Percentiles rank a stretch among this genome's conserved stretches.
phyloP scores from a whole-genome alignment of 2,113 vertebrate species.

The Hemicordylus capensis region DNA sequence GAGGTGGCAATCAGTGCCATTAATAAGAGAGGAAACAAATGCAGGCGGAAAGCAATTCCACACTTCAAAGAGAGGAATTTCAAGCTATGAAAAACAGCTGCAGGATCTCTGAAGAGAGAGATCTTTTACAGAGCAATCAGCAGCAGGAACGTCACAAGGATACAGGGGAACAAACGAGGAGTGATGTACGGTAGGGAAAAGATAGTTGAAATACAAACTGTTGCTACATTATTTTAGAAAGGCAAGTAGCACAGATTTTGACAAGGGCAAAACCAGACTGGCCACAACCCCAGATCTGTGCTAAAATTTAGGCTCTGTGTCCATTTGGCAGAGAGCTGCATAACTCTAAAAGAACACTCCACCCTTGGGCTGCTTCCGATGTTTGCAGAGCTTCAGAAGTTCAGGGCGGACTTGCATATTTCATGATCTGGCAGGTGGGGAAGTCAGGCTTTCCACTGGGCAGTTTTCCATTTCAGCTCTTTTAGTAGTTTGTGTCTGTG shows the following conservation, averaged over 20 bases:
- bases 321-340: too few relatives aligned
- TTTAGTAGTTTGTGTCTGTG: background rate
- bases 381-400: background rate
- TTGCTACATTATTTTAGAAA: background rate
- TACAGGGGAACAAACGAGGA: background rate
- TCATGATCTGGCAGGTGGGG: background rate
- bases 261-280: background rate
- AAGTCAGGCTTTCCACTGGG: background rate
- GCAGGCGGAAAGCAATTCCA: conserved; percentile 17
- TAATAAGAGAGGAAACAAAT: conserved; percentile 20
- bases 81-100: background rate
- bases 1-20: conserved; percentile 8
- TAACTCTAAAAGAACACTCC: too few relatives aligned
- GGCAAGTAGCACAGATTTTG: background rate
- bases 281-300: too few relatives aligned
- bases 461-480: background rate
- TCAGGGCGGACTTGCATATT: background rate
- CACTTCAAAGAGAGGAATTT: background rate
- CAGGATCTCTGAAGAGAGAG: conserved; percentile 25
- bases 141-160: background rate
- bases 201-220: background rate
- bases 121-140: background rate
- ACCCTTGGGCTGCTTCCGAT: background rate
- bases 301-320: too few relatives aligned
- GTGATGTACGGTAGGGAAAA: background rate